These are phyloP conservation scores for Hirtodrosophila cameraria DNA, from an alignment of 2,888 invertebrate genomes.

Conservation along the genomic window DNA sequence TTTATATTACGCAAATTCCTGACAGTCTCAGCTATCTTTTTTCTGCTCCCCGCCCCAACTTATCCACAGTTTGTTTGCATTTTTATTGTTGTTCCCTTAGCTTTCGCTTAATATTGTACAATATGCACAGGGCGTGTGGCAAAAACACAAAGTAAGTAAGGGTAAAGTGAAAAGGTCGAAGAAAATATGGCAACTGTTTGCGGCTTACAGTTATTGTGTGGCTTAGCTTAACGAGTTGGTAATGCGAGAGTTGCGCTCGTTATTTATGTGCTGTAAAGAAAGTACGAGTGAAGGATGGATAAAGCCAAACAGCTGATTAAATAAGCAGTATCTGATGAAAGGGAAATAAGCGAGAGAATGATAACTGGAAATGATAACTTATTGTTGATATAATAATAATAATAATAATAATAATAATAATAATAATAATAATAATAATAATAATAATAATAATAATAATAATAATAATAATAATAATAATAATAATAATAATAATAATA, in stretches of 20 bases:
- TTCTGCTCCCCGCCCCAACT: not conserved
- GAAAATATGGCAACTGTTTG: conserved; percentile 70
- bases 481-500: too few species aligned
- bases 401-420: too few species aligned
- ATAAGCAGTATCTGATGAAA: conserved; percentile 4
- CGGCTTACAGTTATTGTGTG: conserved; percentile 60
- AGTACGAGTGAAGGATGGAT: conserved; percentile 14
- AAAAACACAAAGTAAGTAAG: not conserved
- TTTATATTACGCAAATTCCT: conserved; percentile 70
- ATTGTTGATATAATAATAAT: too few species aligned
- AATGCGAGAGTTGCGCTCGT: conserved; percentile 58
- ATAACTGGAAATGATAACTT: too few species aligned
- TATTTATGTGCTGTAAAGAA: conserved; percentile 37
- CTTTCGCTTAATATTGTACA: conserved; percentile 65
- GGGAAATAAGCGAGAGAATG: not conserved
- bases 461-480: too few species aligned
- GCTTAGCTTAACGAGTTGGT: conserved; percentile 73
- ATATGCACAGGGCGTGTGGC: conserved; percentile 46
- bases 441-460: too few species aligned
- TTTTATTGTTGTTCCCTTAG: conserved; percentile 59
- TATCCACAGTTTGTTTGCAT: conserved; percentile 44
- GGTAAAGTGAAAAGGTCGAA: conserved; percentile 47
- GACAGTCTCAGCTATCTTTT: conserved; percentile 15
- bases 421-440: too few species aligned
- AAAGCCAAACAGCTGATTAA: conserved; percentile 17